phyloP scores from a whole-genome alignment of 2,888 invertebrate species.

The Platerodrilus igneus region DNA sequence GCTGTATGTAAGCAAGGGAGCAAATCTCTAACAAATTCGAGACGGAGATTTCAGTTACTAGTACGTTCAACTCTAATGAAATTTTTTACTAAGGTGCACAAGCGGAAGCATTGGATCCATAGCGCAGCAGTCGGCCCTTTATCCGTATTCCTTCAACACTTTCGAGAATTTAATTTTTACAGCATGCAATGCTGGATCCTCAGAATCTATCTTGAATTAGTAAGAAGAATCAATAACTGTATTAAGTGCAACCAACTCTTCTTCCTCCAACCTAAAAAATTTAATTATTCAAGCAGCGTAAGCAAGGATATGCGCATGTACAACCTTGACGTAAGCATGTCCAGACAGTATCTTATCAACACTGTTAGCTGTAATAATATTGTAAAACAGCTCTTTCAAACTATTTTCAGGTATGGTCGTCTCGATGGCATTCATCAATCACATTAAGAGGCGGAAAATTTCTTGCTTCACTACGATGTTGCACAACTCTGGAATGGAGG shows the following conservation, averaged over 20 bases:
- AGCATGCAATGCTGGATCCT: conserved; percentile 6
- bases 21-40: no score
- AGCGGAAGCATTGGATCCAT: conserved; percentile 2
- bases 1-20: conserved; percentile 17
- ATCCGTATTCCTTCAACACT: background rate
- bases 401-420: conserved; percentile 37
- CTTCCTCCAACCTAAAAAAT: no score
- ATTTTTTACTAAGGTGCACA: no score
- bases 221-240: background rate
- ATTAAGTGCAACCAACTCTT: conserved; percentile 2
- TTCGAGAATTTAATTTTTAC: conserved; percentile 2
- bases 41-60: no score
- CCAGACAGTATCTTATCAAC: conserved; percentile 33
- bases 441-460: conserved; percentile 37
- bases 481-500: background rate
- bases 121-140: background rate
- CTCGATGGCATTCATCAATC: conserved; percentile 34
- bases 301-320: conserved; percentile 13
- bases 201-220: background rate
- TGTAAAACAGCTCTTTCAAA: conserved; percentile 29
- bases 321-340: conserved; percentile 31
- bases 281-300: conserved; percentile 1
- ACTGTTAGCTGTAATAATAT: conserved; percentile 33
- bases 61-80: no score
- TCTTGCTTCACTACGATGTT: conserved; percentile 31